phyloP scores from a whole-genome alignment of 2,113 vertebrate genomes.

The Lagopus leucura region DNA sequence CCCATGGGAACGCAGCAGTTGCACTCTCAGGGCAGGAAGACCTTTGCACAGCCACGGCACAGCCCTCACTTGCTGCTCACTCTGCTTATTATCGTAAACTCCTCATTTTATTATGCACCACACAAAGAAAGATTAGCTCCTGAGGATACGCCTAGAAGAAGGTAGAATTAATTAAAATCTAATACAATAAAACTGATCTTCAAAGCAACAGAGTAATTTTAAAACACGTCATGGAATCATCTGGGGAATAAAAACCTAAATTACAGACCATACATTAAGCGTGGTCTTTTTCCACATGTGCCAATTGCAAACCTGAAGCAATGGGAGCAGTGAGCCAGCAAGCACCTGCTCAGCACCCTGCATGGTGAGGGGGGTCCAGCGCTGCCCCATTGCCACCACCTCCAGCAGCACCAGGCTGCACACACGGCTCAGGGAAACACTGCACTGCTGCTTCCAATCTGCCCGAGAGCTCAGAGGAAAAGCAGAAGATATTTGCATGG shows the following conservation, averaged over 20 bases:
- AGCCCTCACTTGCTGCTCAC: background rate
- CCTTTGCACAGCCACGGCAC: background rate
- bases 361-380: too few species aligned
- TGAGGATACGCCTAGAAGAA: background rate
- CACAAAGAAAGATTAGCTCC: background rate
- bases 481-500: background rate
- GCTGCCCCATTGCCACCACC: too few species aligned
- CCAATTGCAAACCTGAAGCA: background rate
- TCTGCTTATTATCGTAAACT: background rate
- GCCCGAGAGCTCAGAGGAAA: background rate
- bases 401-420: too few species aligned
- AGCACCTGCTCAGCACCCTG: background rate
- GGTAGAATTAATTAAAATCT: constrained; percentile 5
- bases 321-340: background rate
- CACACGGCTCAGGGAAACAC: background rate
- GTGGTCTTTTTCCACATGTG: background rate
- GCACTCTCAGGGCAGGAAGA: background rate
- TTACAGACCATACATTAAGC: background rate
- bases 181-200: constrained; percentile 4
- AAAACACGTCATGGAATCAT: background rate
- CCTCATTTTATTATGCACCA: background rate
- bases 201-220: background rate
- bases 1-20: rapidly evolving
- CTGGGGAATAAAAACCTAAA: background rate
- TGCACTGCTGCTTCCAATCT: background rate